A percentile compares a stretch with the other conserved stretches of the same genome.
These are phyloP conservation scores for Boleophthalmus pectinirostris DNA, from an alignment of 2,113 vertebrate species.

Conservation along the genomic window DNA sequence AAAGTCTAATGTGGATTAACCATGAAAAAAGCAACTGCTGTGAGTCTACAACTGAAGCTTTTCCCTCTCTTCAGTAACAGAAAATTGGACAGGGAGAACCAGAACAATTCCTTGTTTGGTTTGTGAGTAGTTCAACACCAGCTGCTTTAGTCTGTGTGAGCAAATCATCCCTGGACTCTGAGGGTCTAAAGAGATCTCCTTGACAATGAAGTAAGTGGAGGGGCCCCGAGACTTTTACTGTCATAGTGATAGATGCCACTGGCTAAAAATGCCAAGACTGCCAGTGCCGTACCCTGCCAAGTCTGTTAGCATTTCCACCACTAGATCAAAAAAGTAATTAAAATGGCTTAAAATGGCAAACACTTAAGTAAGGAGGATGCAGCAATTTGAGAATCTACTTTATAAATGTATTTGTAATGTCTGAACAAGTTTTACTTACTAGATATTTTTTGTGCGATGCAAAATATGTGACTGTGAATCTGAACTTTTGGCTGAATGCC, in stretches of 20 bases:
- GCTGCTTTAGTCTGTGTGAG: constrained; percentile 27
- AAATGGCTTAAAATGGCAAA: neutral
- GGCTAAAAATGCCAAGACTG: constrained; percentile 18
- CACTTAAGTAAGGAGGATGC: neutral
- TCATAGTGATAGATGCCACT: constrained; percentile 23
- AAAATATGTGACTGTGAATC: constrained; percentile 22
- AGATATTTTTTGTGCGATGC: neutral
- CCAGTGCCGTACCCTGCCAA: constrained; percentile 12
- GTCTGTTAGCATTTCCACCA: neutral
- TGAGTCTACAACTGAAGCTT: neutral
- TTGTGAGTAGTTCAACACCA: constrained; percentile 44
- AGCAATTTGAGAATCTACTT: neutral
- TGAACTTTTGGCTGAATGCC: constrained; percentile 41
- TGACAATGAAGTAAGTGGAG: constrained; percentile 38
- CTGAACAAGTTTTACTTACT: neutral
- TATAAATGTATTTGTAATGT: neutral
- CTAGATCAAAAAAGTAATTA: neutral
- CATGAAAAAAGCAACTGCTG: neutral
- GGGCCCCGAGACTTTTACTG: constrained; percentile 20
- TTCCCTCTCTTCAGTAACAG: constrained; percentile 10
- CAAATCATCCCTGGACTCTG: constrained; percentile 35
- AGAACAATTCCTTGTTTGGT: constrained; percentile 49
- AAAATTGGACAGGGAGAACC: constrained; percentile 19
- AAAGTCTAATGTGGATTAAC: neutral
- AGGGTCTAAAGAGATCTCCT: constrained; percentile 33